These are phyloP conservation scores for Scaptodrosophila lebanonensis DNA, from an alignment of 1,140 invertebrate genomes.

Conservation along the genomic window DNA sequence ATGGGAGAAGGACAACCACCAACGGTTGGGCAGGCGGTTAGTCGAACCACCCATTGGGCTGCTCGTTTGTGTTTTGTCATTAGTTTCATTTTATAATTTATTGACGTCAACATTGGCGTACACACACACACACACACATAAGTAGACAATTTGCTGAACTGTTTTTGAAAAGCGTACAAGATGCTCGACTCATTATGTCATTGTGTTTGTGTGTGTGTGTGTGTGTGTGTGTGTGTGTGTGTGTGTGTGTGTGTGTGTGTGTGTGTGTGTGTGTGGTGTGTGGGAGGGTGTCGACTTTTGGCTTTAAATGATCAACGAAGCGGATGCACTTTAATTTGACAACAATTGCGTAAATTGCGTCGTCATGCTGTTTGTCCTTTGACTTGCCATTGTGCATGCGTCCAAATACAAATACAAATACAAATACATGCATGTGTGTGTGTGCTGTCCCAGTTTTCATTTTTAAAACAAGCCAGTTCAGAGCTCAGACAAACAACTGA, in stretches of 20 bases:
- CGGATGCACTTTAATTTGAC: slow-evolving; percentile 77
- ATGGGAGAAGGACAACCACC: too few relatives aligned
- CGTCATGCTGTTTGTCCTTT: slow-evolving; percentile 67
- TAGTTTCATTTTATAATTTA: slow-evolving; percentile 77
- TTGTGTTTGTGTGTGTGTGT: background rate
- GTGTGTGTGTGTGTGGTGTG: background rate
- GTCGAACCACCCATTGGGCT: background rate
- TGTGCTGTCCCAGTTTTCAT: slow-evolving; percentile 24
- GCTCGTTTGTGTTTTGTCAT: slow-evolving; percentile 68
- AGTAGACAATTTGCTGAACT: slow-evolving; percentile 42
- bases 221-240: slow-evolving; percentile 7
- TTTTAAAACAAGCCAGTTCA: slow-evolving; percentile 24
- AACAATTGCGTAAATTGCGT: slow-evolving; percentile 76
- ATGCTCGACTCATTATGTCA: slow-evolving; percentile 45
- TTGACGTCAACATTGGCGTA: slow-evolving; percentile 67
- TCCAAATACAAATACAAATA: background rate
- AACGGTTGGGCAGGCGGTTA: too few relatives aligned
- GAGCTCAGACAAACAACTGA: slow-evolving; percentile 56
- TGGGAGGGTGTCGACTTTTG: slow-evolving; percentile 26
- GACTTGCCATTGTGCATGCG: slow-evolving; percentile 24
- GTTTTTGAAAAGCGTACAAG: slow-evolving; percentile 74
- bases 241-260: slow-evolving; percentile 8
- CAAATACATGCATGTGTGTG: slow-evolving; percentile 2
- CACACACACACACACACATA: slow-evolving; percentile 21
- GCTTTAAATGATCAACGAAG: slow-evolving; percentile 75